Base-by-base conservation (phyloP, 2,113 vertebrate species). In the Salvelinus namaycush region DNA sequence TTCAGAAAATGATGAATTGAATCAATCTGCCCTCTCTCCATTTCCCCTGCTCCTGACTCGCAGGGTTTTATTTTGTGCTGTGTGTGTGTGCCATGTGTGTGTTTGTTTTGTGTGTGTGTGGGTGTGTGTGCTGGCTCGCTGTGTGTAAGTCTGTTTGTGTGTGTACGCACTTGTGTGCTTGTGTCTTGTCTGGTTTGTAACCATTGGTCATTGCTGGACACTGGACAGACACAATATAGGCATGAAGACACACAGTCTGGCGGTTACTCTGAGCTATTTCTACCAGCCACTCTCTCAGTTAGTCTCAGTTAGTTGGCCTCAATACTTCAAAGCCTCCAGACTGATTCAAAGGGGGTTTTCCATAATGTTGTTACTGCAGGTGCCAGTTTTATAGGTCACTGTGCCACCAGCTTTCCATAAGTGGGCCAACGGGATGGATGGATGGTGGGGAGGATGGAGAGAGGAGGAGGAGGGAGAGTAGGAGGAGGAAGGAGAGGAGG, bases 321-420 rank as follows among this genome's bases (percentile, higher is more conserved):
- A 14, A 0, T 73, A 29, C 44, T 65, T 18, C 69, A 80, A 60
- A n/a, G 26, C 49, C 73, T 16, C 48, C 3, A 18, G 72, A 84
- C 68, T 48, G 62, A 79, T 81, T 84, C 20, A 65, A 16, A 34
- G 12, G 8, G 1, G 18, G 29, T 51, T 34, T 54, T 80, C 69
- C 49, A 72, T 57, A 59, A 68, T 68, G 26, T 31, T 2, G 44
- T 26, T 54, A 62, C 48, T 16, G 29, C 44, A 51, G 73, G 73
- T 51, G 64, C n/a, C 16, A 48, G 27, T 82, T 86, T 86, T 81
- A 72, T 88, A 84, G 87, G 87, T 89, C 86, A 89, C 78, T 73
- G 70, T 89, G 84, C 82, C 87, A 4, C 44, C 79, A 72, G 77
- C 80, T 79, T 48, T 70, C 48, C 80, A 80, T 73, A 86, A 89